phyloP scores from a whole-genome alignment of 2,797 vertebrate genomes.

The Hippopotamyrus pictus region DNA sequence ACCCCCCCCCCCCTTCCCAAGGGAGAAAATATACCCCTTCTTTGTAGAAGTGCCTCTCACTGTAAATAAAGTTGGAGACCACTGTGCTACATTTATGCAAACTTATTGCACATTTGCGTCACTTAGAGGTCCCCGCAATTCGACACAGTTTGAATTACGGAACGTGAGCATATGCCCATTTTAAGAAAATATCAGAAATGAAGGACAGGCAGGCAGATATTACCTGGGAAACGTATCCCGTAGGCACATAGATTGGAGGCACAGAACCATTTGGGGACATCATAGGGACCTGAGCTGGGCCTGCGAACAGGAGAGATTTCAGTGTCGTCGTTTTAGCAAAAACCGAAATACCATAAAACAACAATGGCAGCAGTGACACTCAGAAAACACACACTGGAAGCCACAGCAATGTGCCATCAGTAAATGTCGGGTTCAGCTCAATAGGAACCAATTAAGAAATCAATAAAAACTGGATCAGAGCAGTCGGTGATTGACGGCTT shows the following conservation, averaged over 20 bases:
- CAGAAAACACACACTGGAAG: not conserved
- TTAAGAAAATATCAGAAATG: not conserved
- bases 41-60: not conserved
- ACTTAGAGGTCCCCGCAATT: not conserved
- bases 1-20: not conserved
- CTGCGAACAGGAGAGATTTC: conserved; percentile 47
- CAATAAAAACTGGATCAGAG: not conserved
- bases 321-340: not conserved
- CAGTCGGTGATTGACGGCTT: not conserved
- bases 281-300: conserved; percentile 99
- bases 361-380: not conserved
- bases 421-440: not conserved
- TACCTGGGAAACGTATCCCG: conserved; percentile 98
- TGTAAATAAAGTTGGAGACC: not conserved
- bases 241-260: conserved; percentile 99
- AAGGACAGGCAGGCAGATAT: not conserved
- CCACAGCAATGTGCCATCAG: not conserved
- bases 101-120: not conserved
- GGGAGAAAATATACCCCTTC: not conserved
- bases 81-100: not conserved
- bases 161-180: not conserved
- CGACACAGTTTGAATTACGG: not conserved
- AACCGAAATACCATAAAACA: not conserved
- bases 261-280: conserved; percentile 99
- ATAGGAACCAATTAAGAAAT: not conserved